These are phyloP conservation scores for Okamejei kenojei DNA, from an alignment of 2,797 vertebrate species.

Conservation along the genomic window DNA sequence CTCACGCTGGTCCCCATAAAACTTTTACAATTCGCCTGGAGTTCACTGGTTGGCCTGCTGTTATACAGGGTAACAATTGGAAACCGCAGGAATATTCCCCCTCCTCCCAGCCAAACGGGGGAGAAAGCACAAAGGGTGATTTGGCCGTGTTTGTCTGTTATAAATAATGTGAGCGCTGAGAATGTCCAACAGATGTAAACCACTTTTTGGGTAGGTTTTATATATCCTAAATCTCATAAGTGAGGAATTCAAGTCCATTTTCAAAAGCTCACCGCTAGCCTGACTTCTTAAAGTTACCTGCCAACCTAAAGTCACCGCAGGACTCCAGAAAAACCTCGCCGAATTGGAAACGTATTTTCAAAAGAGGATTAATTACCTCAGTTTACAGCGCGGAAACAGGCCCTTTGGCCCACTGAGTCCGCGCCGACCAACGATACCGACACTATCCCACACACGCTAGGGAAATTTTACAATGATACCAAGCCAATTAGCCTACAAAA, in stretches of 20 bases:
- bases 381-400: no score
- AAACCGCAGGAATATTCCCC: background rate
- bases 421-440: no score
- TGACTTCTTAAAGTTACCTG: no score
- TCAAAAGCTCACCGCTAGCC: background rate
- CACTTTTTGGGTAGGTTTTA: background rate
- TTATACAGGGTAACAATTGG: no score
- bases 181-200: background rate
- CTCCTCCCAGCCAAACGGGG: background rate
- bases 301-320: background rate
- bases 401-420: no score
- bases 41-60: background rate
- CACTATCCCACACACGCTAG: no score
- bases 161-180: background rate
- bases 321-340: no score
- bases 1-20: background rate
- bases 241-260: background rate
- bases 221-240: background rate
- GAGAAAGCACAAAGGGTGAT: background rate
- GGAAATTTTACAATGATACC: no score
- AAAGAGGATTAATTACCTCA: background rate
- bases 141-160: background rate
- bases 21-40: slow-evolving; percentile 4
- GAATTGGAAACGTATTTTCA: background rate
- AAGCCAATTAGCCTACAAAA: no score